Evolutionary conservation across 2,797 vertebrate species (phyloP), one percentile per base, ranked within the genome.

Genomic region (Cacajao melanocephalus): DNA sequence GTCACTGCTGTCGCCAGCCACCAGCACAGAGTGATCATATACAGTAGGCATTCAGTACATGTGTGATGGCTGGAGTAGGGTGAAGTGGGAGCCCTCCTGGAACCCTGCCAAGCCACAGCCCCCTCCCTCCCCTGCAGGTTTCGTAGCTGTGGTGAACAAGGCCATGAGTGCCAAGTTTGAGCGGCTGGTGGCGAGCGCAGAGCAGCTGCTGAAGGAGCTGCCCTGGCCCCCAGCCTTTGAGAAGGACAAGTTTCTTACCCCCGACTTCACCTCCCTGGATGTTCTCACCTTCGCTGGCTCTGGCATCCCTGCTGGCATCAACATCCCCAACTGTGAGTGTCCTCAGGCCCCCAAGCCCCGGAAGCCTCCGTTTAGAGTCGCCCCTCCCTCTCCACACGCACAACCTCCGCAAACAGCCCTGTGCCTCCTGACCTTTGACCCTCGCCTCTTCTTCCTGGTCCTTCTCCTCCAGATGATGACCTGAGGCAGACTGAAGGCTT

Each of bases 71-170:
- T 28, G 12, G 41, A 48, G 22, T 39, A 26, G 61, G 55, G 26
- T 7, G 33, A 48, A 24, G 14, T 22, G 28, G 70, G 82, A 15
- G 15, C 41, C 81, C 39, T 33, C 61, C 79, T n/a, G 28, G 90
- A 3, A 3, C 75, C 48, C 55, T 5, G 67, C 52, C 88, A 30
- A 2, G 44, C 36, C 24, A 12, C 9, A 41, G 33, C 52, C 12
- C 6, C 24, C 9, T 12, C 30, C 20, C 30, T 39, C 8, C 46
- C 58, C 30, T 0, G 9, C 79, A 99, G 99, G 99, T 93, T 99
- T 99, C 5, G 99, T 99, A 95, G 99, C 99, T 0, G 99, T 99
- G 55, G 99, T 99, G 90, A 99, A 99, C 98, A 99, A 99, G 97
- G 99, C 99, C 7, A 99, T 99, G 99, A 99, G 99, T 4, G 99